Conservation (phyloP, 2,113 vertebrate species). For the Trichechus manatus region DNA sequence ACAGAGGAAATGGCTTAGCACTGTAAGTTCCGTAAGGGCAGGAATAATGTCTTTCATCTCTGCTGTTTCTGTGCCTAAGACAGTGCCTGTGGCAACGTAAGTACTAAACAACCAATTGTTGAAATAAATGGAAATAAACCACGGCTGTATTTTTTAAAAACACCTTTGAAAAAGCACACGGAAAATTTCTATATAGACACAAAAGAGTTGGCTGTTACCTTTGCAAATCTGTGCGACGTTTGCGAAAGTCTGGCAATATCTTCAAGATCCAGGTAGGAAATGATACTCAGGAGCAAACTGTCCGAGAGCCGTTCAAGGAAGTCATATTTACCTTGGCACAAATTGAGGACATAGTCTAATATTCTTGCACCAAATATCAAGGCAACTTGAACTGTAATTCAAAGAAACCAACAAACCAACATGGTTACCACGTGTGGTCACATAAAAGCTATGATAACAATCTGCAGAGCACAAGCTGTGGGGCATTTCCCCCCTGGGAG, state of each 20-base stretch:
- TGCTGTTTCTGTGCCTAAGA: background rate
- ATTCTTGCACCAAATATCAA: conserved; percentile 86
- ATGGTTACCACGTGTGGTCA: background rate
- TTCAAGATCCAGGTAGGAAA: conserved; percentile 89
- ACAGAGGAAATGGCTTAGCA: background rate
- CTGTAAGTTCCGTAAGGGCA: background rate
- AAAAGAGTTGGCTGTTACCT: conserved; percentile 82
- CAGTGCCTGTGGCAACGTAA: background rate
- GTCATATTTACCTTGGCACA: conserved; percentile 89
- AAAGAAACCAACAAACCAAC: conserved; percentile 76
- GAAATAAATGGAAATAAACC: background rate
- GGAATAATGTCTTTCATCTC: background rate
- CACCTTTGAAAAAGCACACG: background rate
- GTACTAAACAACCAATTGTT: background rate
- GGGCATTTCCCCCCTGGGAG: background rate
- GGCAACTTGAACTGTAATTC: conserved; percentile 85
- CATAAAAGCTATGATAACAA: background rate
- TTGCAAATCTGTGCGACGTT: conserved; percentile 86
- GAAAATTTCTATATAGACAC: background rate
- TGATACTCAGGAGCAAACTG: conserved; percentile 86
- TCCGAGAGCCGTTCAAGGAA: conserved; percentile 90
- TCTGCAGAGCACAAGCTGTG: background rate
- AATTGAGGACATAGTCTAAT: conserved; percentile 86
- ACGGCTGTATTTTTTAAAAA: background rate
- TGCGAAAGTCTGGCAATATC: conserved; percentile 87